These are phyloP conservation scores for Tineola bisselliella DNA, from an alignment of 2,888 invertebrate genomes.

Conservation along the genomic window DNA sequence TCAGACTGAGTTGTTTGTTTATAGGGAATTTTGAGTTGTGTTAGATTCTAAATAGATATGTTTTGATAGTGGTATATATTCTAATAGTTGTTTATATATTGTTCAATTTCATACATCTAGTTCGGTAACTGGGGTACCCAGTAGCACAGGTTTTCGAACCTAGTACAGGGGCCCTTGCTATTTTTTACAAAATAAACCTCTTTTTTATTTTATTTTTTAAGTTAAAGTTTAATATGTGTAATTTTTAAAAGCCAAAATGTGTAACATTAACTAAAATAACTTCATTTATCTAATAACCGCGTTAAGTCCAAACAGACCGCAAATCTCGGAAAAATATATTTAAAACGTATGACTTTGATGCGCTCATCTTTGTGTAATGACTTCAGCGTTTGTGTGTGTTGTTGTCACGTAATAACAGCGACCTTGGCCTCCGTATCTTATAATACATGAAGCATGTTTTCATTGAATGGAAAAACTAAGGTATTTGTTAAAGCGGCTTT, in stretches of 20 bases:
- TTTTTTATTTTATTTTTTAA: too few relatives aligned
- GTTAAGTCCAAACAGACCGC: background rate
- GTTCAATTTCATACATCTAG: too few relatives aligned
- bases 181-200: too few relatives aligned
- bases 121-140: too few relatives aligned
- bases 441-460: background rate
- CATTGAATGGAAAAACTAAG: background rate
- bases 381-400: background rate
- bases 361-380: constrained; percentile 3
- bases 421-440: constrained; percentile 14
- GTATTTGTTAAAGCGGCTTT: too few relatives aligned
- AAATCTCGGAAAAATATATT: background rate
- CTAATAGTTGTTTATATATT: too few relatives aligned
- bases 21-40: too few relatives aligned
- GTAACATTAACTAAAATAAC: background rate
- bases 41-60: too few relatives aligned
- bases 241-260: background rate
- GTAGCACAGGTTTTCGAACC: too few relatives aligned
- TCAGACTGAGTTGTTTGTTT: too few relatives aligned
- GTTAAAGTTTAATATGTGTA: background rate
- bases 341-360: background rate
- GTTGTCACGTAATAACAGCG: background rate
- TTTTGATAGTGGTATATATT: too few relatives aligned
- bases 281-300: background rate
- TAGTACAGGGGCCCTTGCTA: too few relatives aligned